phyloP scores from a whole-genome alignment of 2,888 invertebrate genomes.

The Sphinx pinastri region DNA sequence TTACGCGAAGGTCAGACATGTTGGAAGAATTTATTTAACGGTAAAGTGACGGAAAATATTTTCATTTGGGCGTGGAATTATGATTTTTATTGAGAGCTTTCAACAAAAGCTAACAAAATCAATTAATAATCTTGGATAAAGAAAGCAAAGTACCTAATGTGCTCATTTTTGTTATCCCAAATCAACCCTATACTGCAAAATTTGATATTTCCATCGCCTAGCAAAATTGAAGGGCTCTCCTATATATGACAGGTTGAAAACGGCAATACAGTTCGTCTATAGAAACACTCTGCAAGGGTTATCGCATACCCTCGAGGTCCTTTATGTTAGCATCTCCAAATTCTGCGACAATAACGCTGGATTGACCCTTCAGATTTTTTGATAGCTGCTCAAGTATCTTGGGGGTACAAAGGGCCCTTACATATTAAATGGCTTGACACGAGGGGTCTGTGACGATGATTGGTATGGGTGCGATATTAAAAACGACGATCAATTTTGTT shows the following conservation, averaged over 20 bases:
- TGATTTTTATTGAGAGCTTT: too few species aligned
- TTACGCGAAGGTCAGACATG: too few species aligned
- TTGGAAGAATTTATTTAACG: background rate
- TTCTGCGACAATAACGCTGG: constrained; percentile 53
- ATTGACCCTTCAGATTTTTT: constrained; percentile 36
- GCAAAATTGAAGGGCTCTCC: background rate
- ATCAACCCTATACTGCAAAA: background rate
- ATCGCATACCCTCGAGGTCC: constrained; percentile 32
- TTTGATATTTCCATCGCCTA: background rate
- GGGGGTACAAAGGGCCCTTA: background rate
- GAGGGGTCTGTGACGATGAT: background rate
- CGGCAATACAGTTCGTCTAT: constrained; percentile 3
- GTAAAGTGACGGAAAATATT: too few species aligned
- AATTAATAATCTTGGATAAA: too few species aligned
- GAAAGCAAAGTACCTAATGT: too few species aligned
- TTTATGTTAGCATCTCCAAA: constrained; percentile 49
- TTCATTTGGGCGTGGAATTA: too few species aligned
- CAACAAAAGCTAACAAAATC: too few species aligned
- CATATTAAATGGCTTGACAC: constrained; percentile 13
- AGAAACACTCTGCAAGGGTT: constrained; percentile 3
- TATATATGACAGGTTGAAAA: background rate
- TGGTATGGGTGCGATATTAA: background rate
- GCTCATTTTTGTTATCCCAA: too few species aligned
- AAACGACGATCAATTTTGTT: background rate
- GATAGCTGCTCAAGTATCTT: constrained; percentile 7